Percentiles rank a stretch among this genome's conserved stretches.
These are phyloP conservation scores for Chunga burmeisteri DNA, from an alignment of 2,113 vertebrate species.

Conservation along the genomic window DNA sequence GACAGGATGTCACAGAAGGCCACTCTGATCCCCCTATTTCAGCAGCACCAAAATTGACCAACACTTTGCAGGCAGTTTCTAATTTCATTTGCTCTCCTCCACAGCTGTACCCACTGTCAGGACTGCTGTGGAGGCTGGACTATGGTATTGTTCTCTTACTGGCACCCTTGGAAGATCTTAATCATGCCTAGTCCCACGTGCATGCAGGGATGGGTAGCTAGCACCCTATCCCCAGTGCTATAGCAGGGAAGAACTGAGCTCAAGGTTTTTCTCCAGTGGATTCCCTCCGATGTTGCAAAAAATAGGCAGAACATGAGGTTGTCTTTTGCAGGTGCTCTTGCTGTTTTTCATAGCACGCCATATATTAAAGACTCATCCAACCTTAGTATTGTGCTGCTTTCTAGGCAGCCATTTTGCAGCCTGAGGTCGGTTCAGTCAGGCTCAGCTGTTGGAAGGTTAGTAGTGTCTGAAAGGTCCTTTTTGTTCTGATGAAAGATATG, in stretches of 20 bases:
- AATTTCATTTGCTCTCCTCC: not conserved
- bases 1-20: not conserved
- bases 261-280: not conserved
- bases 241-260: not conserved
- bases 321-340: not conserved
- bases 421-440: not conserved
- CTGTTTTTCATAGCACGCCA: not conserved
- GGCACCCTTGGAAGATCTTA: not conserved
- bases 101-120: not conserved
- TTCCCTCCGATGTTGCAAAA: not conserved
- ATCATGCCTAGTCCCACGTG: not conserved
- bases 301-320: not conserved
- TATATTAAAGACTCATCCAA: not conserved
- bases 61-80: not conserved
- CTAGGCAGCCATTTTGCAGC: not conserved
- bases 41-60: not conserved
- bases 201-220: not conserved
- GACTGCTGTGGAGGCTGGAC: not conserved
- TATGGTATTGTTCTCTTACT: not conserved
- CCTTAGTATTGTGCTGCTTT: not conserved
- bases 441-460: not conserved
- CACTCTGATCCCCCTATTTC: not conserved
- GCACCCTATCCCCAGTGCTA: not conserved
- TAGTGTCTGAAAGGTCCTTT: not conserved
- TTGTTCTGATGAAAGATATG: not conserved